These are phyloP conservation scores for Plagodis pulveraria DNA, from an alignment of 2,888 invertebrate genomes.

Conservation along the genomic window DNA sequence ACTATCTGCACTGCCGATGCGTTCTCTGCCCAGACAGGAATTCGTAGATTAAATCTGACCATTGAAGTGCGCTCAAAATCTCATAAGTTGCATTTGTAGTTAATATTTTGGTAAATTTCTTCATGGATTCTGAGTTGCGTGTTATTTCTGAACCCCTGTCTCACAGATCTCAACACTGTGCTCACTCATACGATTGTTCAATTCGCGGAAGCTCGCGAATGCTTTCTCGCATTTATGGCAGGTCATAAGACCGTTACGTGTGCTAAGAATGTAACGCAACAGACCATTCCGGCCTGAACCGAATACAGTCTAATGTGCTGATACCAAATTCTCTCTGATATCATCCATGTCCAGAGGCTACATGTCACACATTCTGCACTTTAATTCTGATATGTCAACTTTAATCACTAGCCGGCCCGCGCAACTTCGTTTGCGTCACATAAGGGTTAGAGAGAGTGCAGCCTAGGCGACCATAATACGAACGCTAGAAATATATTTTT, in stretches of 20 bases:
- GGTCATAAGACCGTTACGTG: neutral
- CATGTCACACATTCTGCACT: conserved; percentile 41
- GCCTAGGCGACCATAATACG: too few relatives aligned
- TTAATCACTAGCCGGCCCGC: too few relatives aligned
- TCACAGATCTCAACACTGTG: conserved; percentile 68
- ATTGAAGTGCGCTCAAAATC: neutral
- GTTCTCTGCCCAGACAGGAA: too few relatives aligned
- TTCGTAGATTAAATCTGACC: neutral
- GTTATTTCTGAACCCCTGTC: conserved; percentile 35
- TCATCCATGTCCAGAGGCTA: conserved; percentile 35
- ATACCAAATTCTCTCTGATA: conserved; percentile 34
- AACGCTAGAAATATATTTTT: too few relatives aligned
- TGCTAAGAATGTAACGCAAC: conserved; percentile 13
- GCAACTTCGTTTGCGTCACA: too few relatives aligned
- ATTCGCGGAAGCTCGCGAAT: neutral
- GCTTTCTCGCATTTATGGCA: neutral
- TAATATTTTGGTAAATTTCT: neutral
- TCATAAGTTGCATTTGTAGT: neutral
- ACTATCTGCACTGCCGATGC: too few relatives aligned
- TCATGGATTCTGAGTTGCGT: neutral
- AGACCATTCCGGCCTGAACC: conserved; percentile 42
- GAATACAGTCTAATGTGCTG: conserved; percentile 36
- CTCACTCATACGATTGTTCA: conserved; percentile 1
- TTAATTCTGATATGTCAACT: conserved; percentile 44
- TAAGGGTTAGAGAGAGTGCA: too few relatives aligned